Base-by-base conservation (phyloP, 1,140 invertebrate genomes). In the Ctenoplectra terminalis region DNA sequence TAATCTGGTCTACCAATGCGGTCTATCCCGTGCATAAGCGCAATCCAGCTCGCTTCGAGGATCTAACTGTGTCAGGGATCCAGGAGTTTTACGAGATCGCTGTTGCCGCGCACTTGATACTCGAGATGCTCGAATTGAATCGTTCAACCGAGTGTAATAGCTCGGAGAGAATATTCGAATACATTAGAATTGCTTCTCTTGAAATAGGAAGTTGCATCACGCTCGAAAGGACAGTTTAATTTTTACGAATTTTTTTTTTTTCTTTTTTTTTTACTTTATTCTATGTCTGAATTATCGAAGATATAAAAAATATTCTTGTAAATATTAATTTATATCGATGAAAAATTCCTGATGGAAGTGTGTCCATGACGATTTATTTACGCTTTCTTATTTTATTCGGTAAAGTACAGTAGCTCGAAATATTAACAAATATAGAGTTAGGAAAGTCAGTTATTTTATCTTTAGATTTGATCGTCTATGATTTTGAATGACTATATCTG, bases 1-100 rank as follows among this genome's bases (percentile, higher is more conserved):
- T 84, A 82, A 87, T 87, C 84, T 82, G 85, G 64, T 83, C 71
- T 79, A 75, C 48, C 75, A 70, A 77, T 61, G 66, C 71, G 48
- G 74, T 54, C 54, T 83, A 75, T 73, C 76, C 60, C 54, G 43
- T 71, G 76, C 56, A 67, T 71, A 63, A 63, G 60, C 61, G 31
- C 84, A 76, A 74, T 86, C 63, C 46, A 31, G 34, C 50, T 60
- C n/a, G 37, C 79, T 66, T 26, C 63, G 70, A 56, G 60, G 61
- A 82, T 77, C 60, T 52, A 86, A 76, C 78, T 60, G 84, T 79
- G 78, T 77, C 71, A 67, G 67, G 67, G 78, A 86, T 85, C 43
- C 60, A 40, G 40, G 48, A 85, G 73, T 86, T 85, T 76, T 85
- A 82, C 56, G 83, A 52, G 66, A 72, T 71, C 46, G 54, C 48